Conservation (phyloP, 2,113 vertebrate species). For the Scomber japonicus region DNA sequence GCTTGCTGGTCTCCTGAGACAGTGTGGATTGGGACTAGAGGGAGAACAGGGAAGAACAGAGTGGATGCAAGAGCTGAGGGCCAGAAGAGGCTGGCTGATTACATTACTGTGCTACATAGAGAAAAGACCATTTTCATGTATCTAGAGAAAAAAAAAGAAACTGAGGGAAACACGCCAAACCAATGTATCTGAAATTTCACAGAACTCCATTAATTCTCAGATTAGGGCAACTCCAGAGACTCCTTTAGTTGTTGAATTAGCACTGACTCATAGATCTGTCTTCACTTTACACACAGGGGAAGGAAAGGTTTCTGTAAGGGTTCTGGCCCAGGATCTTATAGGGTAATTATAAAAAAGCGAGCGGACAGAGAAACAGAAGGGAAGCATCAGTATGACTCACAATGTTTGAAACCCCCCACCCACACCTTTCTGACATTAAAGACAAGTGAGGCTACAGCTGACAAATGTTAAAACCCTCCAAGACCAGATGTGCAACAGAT, state of each 20-base stretch:
- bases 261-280: not conserved
- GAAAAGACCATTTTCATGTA: conserved; percentile 1
- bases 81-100: conserved; percentile 38
- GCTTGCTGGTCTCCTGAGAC: conserved; percentile 39
- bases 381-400: not conserved
- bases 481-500: no score
- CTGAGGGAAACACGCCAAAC: not conserved
- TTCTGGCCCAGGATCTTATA: not conserved
- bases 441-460: no score
- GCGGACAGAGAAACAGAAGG: not conserved
- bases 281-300: not conserved
- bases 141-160: not conserved
- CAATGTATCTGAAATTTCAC: not conserved
- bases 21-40: not conserved
- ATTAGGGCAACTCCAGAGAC: not conserved
- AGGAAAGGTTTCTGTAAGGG: not conserved
- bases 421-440: no score
- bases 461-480: no score
- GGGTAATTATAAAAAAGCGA: not conserved
- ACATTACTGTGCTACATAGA: not conserved
- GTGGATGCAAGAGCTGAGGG: conserved; percentile 27
- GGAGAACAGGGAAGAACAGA: conserved; percentile 1
- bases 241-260: conserved; percentile 5
- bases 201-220: not conserved
- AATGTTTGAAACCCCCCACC: no score